Evolutionary conservation across 2,797 vertebrate genomes (phyloP).

Genomic region (Simalia tracyae): DNA sequence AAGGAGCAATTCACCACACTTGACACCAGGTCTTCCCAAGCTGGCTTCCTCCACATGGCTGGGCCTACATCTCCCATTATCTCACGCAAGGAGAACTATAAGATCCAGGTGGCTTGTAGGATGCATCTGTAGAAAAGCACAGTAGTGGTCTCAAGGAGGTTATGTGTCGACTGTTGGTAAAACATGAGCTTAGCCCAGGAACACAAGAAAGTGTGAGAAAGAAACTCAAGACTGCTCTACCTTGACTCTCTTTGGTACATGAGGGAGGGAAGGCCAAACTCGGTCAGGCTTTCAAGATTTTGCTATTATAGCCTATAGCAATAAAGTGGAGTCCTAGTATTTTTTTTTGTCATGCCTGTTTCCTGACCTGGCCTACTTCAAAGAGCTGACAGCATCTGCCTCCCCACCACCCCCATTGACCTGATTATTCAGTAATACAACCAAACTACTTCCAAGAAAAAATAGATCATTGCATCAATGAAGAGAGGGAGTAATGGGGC

Average conservation of each 20-base stretch:
- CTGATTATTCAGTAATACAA: not conserved
- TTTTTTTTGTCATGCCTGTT: not conserved
- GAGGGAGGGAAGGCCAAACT: not conserved
- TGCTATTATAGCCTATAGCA: not conserved
- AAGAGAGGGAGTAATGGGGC: too few relatives aligned
- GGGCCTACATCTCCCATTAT: too few relatives aligned
- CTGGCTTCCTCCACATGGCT: not conserved
- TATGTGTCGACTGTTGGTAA: not conserved
- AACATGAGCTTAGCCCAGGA: not conserved
- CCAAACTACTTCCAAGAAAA: not conserved
- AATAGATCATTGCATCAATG: not conserved
- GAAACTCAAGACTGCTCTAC: not conserved
- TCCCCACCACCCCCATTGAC: not conserved
- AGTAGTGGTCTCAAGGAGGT: not conserved
- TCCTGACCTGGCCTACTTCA: not conserved
- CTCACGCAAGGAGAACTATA: not conserved
- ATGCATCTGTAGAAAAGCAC: not conserved
- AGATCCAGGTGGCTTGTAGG: not conserved
- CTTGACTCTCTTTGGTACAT: not conserved
- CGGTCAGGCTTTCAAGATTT: not conserved
- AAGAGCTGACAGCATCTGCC: not conserved
- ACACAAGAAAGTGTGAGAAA: not conserved
- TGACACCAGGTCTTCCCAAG: not conserved
- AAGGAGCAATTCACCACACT: not conserved
- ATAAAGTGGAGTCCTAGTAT: not conserved